These are phyloP conservation scores for Halictus quadricinctus DNA, from an alignment of 2,888 invertebrate genomes.

Conservation along the genomic window DNA sequence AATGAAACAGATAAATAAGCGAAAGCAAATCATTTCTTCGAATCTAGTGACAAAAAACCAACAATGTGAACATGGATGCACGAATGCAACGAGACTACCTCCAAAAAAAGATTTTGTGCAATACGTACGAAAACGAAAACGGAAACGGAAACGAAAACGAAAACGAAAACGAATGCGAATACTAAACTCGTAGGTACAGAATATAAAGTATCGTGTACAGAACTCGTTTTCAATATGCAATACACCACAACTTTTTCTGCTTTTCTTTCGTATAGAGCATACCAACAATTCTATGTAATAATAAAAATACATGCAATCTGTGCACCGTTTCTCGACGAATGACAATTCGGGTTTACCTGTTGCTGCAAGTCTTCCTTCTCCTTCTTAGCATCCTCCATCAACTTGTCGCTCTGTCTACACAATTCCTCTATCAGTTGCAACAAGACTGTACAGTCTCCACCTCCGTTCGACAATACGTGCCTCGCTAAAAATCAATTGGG, in stretches of 20 bases:
- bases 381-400: slow-evolving; percentile 86
- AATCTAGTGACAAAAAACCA: neutral
- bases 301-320: slow-evolving; percentile 64
- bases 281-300: slow-evolving; percentile 64
- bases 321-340: slow-evolving; percentile 18
- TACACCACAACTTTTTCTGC: slow-evolving; percentile 63
- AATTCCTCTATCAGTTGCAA: slow-evolving; percentile 86
- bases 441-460: slow-evolving; percentile 81
- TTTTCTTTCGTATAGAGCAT: slow-evolving; percentile 53
- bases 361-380: slow-evolving; percentile 89
- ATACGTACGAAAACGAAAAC: neutral
- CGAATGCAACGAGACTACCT: slow-evolving; percentile 2
- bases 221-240: slow-evolving; percentile 64
- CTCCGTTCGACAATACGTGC: slow-evolving; percentile 81
- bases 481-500: slow-evolving; percentile 78
- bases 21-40: neutral
- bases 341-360: slow-evolving; percentile 85
- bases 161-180: slow-evolving; percentile 7
- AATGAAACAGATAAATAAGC: slow-evolving; percentile 2
- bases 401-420: slow-evolving; percentile 84
- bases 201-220: slow-evolving; percentile 51
- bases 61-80: slow-evolving; percentile 7
- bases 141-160: neutral
- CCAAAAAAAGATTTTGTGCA: slow-evolving; percentile 21
- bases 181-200: slow-evolving; percentile 52